Percentiles rank a stretch among this genome's conserved stretches.
Evolutionary conservation across 2,113 vertebrate species (phyloP).

Genomic region (Mustela nigripes): DNA sequence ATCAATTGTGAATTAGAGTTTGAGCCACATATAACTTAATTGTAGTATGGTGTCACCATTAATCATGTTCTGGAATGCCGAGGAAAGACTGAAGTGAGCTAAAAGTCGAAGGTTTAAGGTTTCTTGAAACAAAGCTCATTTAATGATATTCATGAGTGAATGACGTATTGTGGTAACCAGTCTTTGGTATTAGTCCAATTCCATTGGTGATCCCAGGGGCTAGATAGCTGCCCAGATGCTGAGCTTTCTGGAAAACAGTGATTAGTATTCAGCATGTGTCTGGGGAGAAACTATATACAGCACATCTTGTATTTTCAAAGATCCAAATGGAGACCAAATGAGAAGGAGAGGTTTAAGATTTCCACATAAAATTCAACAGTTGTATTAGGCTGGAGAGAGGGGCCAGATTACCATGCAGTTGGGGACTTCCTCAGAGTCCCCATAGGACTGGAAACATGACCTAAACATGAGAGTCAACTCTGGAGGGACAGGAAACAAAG

Average conservation of each 20-base stretch:
- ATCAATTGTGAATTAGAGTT: constrained; percentile 57
- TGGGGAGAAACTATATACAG: constrained; percentile 43
- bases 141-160: constrained; percentile 56
- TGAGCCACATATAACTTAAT: constrained; percentile 1
- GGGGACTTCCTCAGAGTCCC: background rate
- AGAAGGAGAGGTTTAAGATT: constrained; percentile 60
- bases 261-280: constrained; percentile 44
- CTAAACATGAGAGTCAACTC: background rate
- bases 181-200: constrained; percentile 57
- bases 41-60: constrained; percentile 11
- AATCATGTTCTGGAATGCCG: constrained; percentile 39
- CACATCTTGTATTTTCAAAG: constrained; percentile 64
- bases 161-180: constrained; percentile 62
- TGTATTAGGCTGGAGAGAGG: background rate
- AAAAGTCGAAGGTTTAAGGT: constrained; percentile 67
- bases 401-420: constrained; percentile 6
- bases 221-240: constrained; percentile 66
- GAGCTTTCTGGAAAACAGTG: constrained; percentile 65
- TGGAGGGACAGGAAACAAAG: background rate
- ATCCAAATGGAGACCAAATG: constrained; percentile 28
- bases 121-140: constrained; percentile 72
- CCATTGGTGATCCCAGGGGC: constrained; percentile 58
- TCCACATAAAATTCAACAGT: constrained; percentile 63
- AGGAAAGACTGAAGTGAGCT: constrained; percentile 52
- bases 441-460: background rate